phyloP scores from a whole-genome alignment of 2,113 vertebrate species.

The Indri indri region DNA sequence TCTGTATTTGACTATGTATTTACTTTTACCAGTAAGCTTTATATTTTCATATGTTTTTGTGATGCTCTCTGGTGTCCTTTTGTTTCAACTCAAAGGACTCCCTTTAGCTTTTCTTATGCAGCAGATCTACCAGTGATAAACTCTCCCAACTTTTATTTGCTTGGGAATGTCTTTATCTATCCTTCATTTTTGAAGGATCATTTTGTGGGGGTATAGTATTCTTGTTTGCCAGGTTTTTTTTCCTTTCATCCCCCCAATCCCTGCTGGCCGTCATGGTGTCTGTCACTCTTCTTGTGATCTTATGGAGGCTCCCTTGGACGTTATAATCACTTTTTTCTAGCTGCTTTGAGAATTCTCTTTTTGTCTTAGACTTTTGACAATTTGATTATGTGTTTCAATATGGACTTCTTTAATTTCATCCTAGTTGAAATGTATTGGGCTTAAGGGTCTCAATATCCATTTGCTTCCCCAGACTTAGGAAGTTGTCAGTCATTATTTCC shows the following conservation, averaged over 20 bases:
- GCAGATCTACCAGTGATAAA: background rate
- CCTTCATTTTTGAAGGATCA: background rate
- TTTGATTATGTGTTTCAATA: background rate
- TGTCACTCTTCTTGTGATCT: background rate
- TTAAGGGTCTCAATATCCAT: background rate
- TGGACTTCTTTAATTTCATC: background rate
- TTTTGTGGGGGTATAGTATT: background rate
- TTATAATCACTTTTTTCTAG: background rate
- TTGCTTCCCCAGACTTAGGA: background rate
- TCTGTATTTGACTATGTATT: background rate
- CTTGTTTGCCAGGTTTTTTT: background rate
- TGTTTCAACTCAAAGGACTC: background rate
- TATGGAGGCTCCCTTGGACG: background rate
- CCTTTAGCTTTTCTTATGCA: background rate
- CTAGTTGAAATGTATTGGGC: background rate
- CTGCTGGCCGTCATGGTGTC: background rate
- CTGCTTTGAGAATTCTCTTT: background rate
- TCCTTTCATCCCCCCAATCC: background rate
- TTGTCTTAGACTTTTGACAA: background rate
- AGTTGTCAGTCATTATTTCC: background rate
- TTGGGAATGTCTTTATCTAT: background rate
- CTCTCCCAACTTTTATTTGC: background rate
- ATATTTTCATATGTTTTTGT: background rate
- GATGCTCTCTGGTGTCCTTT: background rate
- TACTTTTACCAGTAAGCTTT: background rate